Evolutionary conservation across 1,140 invertebrate species (phyloP), one percentile per base, ranked within the genome.

Genomic region (Neelides sp.): DNA sequence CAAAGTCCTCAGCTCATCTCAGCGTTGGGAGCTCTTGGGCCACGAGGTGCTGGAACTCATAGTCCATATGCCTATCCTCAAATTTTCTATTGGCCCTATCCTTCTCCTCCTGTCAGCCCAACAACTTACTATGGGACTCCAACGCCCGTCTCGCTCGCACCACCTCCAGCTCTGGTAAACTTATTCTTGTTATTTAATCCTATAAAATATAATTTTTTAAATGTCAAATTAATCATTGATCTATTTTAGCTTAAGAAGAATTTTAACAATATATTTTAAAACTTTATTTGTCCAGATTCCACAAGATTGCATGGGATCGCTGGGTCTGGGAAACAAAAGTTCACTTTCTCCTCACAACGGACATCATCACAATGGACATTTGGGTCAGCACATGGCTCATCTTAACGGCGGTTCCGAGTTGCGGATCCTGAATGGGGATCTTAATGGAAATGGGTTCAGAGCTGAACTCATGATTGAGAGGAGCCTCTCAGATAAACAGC

Each of bases 81-180:
- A 15, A 50, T 83, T 12, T 78, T 86, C 57, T 88, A 85, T 69
- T 91, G 87, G 87, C 81, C 82, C 0, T 92, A 92, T 70, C 87
- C 88, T 12, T 90, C 85, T 56, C 87, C 87, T 28, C 88, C 88
- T 0, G 85, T 92, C 1, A 90, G 86, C 28, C 86, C 87, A 7
- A 88, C 83, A n/a, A 49, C 57, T 70, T 52, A 56, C 36, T 55
- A 48, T 36, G 49, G 49, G n/a, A n/a, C n/a, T n/a, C n/a, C n/a
- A 12, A 44, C 46, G 28, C 47, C 53, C 26, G 52, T 54, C 13
- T 40, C 53, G 10, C 41, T 37, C 2, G 32, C 42, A 12, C 34
- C 54, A 12, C 34, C 54, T 26, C 54, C 48, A 19, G 54, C 54
- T 15, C 34, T 55, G 42, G 54, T 51, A 28, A 52, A 35, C 37